Evolutionary conservation across 2,113 vertebrate genomes (phyloP), one percentile per base, ranked within the genome.

Genomic region (Cephalopterus ornatus): DNA sequence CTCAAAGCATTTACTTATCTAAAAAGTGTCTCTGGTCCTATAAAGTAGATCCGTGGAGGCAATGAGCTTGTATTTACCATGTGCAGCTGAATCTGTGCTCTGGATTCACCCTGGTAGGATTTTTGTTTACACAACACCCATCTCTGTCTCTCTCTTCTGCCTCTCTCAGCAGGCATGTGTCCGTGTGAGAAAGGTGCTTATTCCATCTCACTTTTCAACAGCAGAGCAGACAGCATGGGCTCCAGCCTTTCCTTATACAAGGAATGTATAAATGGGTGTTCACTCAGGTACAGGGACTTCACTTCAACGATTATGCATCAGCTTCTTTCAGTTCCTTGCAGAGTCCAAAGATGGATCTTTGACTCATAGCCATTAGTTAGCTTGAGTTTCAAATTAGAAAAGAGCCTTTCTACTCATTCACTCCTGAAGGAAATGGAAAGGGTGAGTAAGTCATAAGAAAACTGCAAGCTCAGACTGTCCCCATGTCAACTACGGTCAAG

Each of bases 1-100:
- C 92, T 94, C 39, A 35, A 77, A 90, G 70, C 47, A n/a, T 91
- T 91, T 94, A 44, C 61, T 89, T 84, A 93, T 65, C 86, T 87
- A 9, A 65, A 78, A 92, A 66, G 58, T 56, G 61, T 81, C 58
- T 87, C 35, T 88, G 62, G 22, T 58, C 41, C 55, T 87, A 2
- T 66, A 87, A 66, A 91, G 71, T 13, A 89, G 68, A 68, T 78
- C 68, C 17, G 6, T 33, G 74, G 50, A 53, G 62, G 24, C 6
- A 2, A 3, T 68, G 78, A 80, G 81, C 41, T 85, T 62, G 59
- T 85, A 12, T 80, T 85, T 74, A 77, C 74, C 39, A 22, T 37
- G 17, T 67, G 58, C 74, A 70, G 71, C 77, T 55, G 75, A 91
- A 32, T 85, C 35, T 61, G 39, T 28, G 14, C 37, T 79, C 59